These are phyloP conservation scores for Phyllotis vaccarum DNA, from an alignment of 2,797 vertebrate genomes.

Conservation along the genomic window DNA sequence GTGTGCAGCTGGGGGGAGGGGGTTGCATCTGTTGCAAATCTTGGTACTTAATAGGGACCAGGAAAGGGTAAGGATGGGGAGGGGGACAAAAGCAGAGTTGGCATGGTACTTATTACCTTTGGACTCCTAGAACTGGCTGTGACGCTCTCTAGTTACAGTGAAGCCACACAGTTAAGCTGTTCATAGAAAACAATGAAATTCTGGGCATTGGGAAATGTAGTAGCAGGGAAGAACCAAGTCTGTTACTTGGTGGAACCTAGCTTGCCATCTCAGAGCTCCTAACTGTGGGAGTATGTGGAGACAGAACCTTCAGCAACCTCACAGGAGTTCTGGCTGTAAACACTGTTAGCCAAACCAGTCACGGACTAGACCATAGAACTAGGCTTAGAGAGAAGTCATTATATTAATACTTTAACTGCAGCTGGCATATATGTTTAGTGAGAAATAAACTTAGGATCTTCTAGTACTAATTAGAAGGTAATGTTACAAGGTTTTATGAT, in stretches of 20 bases:
- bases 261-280: background rate
- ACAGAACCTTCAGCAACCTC: background rate
- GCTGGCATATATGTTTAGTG: background rate
- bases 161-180: background rate
- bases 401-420: background rate
- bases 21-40: background rate
- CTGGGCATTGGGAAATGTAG: background rate
- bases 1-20: background rate
- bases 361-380: background rate
- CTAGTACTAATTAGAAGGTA: background rate
- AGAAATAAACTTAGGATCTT: background rate
- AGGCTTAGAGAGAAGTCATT: background rate
- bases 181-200: background rate
- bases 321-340: background rate
- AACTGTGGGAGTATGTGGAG: background rate
- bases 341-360: background rate
- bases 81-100: background rate
- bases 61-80: background rate
- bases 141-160: background rate
- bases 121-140: background rate
- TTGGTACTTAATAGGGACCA: background rate
- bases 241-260: background rate
- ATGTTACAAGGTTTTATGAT: background rate
- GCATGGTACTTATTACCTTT: background rate
- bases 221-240: fast-evolving